Evolutionary conservation across 2,797 vertebrate species (phyloP).

Genomic region (Gymnoscopelus braueri): DNA sequence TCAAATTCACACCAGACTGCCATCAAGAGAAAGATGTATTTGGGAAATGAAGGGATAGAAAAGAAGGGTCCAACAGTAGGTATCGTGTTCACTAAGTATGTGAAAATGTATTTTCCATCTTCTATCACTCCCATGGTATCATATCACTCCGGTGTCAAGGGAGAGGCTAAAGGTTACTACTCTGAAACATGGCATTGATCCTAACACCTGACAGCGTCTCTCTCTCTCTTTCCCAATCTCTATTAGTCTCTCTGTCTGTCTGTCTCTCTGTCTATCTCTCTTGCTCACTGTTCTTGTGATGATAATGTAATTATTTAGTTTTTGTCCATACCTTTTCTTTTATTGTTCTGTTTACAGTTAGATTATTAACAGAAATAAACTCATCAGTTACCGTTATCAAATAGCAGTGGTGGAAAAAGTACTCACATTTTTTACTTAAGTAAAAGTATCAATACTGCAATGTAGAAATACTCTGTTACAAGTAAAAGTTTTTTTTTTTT

Average conservation of each 20-base stretch:
- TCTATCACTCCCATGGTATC: constrained; percentile 79
- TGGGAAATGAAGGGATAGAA: constrained; percentile 69
- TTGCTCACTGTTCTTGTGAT: background rate
- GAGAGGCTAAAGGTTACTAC: constrained; percentile 83
- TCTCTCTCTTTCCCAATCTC: background rate
- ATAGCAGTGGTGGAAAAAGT: no score
- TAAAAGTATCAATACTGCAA: no score
- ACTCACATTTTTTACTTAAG: no score
- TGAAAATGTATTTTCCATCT: constrained; percentile 80
- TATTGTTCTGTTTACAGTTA: constrained; percentile 9
- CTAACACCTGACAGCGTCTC: constrained; percentile 78
- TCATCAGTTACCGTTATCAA: no score
- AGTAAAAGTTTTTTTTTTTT: no score
- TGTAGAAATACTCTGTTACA: no score
- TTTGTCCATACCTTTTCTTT: background rate
- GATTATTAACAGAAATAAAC: background rate
- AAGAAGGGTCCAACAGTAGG: constrained; percentile 57
- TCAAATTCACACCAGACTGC: constrained; percentile 65
- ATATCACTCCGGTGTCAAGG: constrained; percentile 77
- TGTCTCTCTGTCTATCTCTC: background rate
- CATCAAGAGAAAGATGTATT: constrained; percentile 62
- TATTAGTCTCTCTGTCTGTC: background rate
- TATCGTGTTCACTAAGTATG: constrained; percentile 77
- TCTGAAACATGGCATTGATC: constrained; percentile 83
- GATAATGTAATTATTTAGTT: constrained; percentile 7